A percentile compares a stretch with the other conserved stretches of the same genome.
phyloP scores from a whole-genome alignment of 2,888 invertebrate genomes.

The Agrilus cyanescens region DNA sequence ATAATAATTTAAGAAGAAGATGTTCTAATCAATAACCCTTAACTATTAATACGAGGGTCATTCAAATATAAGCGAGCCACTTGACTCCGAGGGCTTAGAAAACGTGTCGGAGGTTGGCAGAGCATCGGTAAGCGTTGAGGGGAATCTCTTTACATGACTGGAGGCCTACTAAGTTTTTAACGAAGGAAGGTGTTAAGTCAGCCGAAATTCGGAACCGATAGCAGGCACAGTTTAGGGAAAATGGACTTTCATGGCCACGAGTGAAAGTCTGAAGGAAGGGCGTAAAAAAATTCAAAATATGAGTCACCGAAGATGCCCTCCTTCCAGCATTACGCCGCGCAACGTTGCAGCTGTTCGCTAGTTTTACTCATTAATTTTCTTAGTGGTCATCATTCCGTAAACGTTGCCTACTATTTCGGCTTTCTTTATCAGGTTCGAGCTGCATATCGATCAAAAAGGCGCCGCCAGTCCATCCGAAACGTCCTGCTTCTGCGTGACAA shows the following conservation, averaged over 20 bases:
- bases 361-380: constrained; percentile 4
- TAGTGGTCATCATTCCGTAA: constrained; percentile 10
- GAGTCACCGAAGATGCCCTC: background rate
- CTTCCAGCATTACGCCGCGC: background rate
- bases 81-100: too few relatives aligned
- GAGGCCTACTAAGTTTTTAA: background rate
- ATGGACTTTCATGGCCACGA: constrained; percentile 4
- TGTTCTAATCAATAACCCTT: too few relatives aligned
- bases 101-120: too few relatives aligned
- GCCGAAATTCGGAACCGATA: constrained; percentile 4
- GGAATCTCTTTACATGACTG: too few relatives aligned
- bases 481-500: constrained; percentile 14
- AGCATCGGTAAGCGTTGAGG: too few relatives aligned
- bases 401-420: constrained; percentile 11
- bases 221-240: constrained; percentile 2
- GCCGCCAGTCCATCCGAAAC: constrained; percentile 5
- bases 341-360: background rate
- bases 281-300: too few relatives aligned
- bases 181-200: background rate
- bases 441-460: constrained; percentile 9
- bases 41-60: too few relatives aligned
- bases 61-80: too few relatives aligned
- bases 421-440: constrained; percentile 6
- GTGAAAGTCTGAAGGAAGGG: constrained; percentile 5
- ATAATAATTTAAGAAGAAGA: too few relatives aligned